Conservation (phyloP, 2,113 vertebrate genomes). For the Pelobates fuscus region DNA sequence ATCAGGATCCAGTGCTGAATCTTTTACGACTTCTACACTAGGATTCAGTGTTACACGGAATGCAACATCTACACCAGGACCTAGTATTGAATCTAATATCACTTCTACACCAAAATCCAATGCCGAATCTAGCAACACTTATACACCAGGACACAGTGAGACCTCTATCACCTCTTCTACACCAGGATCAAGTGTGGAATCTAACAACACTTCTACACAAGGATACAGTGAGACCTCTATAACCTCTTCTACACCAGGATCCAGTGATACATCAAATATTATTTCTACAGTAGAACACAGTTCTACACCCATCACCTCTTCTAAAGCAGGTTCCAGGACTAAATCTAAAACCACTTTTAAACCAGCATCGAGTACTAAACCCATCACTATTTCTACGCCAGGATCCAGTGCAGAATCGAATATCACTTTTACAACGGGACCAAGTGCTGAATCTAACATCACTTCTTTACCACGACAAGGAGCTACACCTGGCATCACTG, state of each 20-base stretch:
- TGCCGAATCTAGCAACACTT: not conserved
- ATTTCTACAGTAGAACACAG: not conserved
- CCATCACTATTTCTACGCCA: not conserved
- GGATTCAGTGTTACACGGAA: not conserved
- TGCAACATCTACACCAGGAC: not conserved
- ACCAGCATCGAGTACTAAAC: not conserved
- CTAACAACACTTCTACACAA: not conserved
- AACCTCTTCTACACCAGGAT: not conserved
- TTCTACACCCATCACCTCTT: not conserved
- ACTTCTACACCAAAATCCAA: not conserved
- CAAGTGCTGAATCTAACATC: not conserved
- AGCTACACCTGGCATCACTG: not conserved
- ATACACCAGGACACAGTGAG: not conserved
- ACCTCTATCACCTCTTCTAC: not conserved
- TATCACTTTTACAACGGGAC: too few relatives aligned
- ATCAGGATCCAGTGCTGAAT: not conserved
- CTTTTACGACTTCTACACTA: not conserved
- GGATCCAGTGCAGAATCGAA: not conserved
- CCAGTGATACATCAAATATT: not conserved
- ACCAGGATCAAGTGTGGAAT: not conserved
- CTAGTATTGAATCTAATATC: not conserved
- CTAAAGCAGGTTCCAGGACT: not conserved
- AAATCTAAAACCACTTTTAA: not conserved
- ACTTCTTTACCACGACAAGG: not conserved
- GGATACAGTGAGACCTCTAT: not conserved